Evolutionary conservation across 30 jellyfish, hydroid and myxozoan species (phyloP), one percentile per base, ranked within the genome.

Genomic region (Cassiopea andromeda): DNA sequence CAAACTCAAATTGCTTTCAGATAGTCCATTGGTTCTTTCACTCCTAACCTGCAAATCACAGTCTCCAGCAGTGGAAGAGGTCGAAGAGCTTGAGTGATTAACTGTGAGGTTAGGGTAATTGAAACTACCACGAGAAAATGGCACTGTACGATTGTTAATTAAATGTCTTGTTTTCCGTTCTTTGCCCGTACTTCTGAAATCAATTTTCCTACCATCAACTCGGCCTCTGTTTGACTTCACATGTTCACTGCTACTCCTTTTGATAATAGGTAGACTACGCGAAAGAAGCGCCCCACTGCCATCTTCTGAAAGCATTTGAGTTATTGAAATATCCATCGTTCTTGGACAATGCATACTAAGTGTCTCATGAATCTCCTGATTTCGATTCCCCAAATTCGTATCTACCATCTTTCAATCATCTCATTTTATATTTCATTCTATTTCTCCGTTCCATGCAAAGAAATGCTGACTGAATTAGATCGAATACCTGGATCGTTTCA

Each of bases 21-120:
- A 16, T 54, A 70, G 27, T 15, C 16, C n/a, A 19, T 70, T 54
- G n/a, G 79, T 70, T 54, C 79, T 70, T 19, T 70, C 79, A 70
- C 79, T 16, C 27, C 6, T 38, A n/a, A 19, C 79, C 38, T 70
- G 4, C 27, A 27, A 64, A 5, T 17, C 73, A 9, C 0, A 10
- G 12, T 10, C 64, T 54, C 12, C 15, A 2, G 38, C 73, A 9
- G 8, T 64, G 27, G 73, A 5, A 14, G 6, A 64, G 6, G 6
- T 64, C 2, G 69, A 46, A 13, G 47, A 7, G 38, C 83, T 38
- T 1, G 83, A 75, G 15, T 43, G 83, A 27, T 64, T 27, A 64
- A 14, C 5, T 14, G 7, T 54, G 10, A 54, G 10, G 12, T 10
- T 54, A 54, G 64, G 7, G 64, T 54, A 10, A 6, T 54, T 10